Percentiles rank a stretch among this genome's conserved stretches.
phyloP scores from a whole-genome alignment of 2,888 invertebrate species.

The Synanthedon formicaeformis region DNA sequence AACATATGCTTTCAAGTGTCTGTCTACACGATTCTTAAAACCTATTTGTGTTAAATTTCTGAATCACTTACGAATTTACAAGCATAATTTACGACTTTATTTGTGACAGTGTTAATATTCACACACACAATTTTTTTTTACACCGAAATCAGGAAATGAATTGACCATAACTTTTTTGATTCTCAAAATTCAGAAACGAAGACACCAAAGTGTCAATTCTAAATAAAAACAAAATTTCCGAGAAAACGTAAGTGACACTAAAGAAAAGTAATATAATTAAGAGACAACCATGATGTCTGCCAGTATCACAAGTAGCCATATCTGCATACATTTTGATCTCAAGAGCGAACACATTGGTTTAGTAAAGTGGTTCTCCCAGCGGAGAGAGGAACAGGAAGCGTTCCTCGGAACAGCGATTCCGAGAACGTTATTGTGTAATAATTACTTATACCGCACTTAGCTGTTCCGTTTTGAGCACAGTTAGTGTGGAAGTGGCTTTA shows the following conservation, averaged over 20 bases:
- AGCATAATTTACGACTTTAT: conserved; percentile 25
- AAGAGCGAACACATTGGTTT: conserved; percentile 2
- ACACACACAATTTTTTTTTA: conserved; percentile 10
- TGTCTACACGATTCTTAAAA: neutral
- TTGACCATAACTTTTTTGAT: too few species aligned
- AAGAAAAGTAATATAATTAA: too few species aligned
- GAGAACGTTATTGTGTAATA: conserved; percentile 56
- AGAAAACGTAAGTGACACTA: too few species aligned
- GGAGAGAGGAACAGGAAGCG: conserved; percentile 29
- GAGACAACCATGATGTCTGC: neutral
- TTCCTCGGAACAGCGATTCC: conserved; percentile 39
- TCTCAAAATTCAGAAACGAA: too few species aligned
- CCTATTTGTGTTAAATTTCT: neutral
- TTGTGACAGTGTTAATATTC: conserved; percentile 22
- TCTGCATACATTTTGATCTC: conserved; percentile 3
- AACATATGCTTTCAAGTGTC: neutral
- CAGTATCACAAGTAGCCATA: neutral
- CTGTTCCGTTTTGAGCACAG: conserved; percentile 31
- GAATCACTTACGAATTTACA: conserved; percentile 19
- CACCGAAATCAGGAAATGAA: too few species aligned
- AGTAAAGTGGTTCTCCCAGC: conserved; percentile 5
- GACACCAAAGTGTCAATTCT: too few species aligned
- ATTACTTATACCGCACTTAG: conserved; percentile 51
- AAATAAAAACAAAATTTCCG: too few species aligned
- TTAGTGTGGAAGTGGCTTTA: conserved; percentile 17